phyloP scores from a whole-genome alignment of 2,888 invertebrate genomes.

The Mechanitis mazaeus region DNA sequence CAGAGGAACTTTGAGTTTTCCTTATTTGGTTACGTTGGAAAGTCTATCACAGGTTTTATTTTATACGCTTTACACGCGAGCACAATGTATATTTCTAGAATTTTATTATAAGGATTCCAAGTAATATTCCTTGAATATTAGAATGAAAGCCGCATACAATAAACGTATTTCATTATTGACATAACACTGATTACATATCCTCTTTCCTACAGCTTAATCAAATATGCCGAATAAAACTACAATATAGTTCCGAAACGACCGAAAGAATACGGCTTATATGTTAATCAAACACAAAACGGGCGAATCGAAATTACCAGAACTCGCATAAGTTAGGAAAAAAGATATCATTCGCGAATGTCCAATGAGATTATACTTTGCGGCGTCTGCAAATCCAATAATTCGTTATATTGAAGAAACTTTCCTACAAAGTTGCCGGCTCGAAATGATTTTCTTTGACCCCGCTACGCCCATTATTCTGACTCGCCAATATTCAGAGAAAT shows the following conservation, averaged over 20 bases:
- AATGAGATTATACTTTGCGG: slow-evolving; percentile 50
- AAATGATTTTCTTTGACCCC: slow-evolving; percentile 65
- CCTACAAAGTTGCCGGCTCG: slow-evolving; percentile 52
- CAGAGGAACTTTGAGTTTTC: neutral
- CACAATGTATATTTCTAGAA: too few relatives aligned
- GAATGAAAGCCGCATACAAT: slow-evolving; percentile 1
- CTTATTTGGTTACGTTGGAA: too few relatives aligned
- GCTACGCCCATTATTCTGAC: slow-evolving; percentile 48
- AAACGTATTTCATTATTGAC: slow-evolving; percentile 4
- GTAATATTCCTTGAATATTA: neutral
- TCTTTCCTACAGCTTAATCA: neutral
- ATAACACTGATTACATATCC: slow-evolving; percentile 3
- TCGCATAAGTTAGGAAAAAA: slow-evolving; percentile 40
- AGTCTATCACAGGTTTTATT: too few relatives aligned
- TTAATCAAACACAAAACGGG: slow-evolving; percentile 36
- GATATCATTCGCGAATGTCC: slow-evolving; percentile 54
- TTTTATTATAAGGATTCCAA: too few relatives aligned
- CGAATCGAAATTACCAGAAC: slow-evolving; percentile 35
- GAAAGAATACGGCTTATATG: slow-evolving; percentile 30
- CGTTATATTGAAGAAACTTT: slow-evolving; percentile 69
- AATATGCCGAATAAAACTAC: slow-evolving; percentile 22
- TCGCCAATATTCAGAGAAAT: slow-evolving; percentile 44
- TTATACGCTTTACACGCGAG: too few relatives aligned
- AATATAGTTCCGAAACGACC: slow-evolving; percentile 20
- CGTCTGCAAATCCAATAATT: slow-evolving; percentile 68